phyloP scores from a whole-genome alignment of 2,888 invertebrate genomes.

The Aphidoletes aphidimyza region DNA sequence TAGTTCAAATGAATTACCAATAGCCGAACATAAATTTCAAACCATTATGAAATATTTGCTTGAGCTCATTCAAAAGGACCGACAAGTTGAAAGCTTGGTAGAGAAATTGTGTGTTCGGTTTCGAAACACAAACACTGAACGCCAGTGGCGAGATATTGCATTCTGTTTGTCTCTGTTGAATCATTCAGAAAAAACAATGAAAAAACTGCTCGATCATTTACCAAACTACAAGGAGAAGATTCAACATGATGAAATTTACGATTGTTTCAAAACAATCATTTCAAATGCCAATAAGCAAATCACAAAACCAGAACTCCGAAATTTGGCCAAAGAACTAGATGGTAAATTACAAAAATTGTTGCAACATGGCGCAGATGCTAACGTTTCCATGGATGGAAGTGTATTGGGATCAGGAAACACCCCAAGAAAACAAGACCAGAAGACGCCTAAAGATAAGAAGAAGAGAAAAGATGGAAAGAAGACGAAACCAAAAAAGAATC shows the following conservation, averaged over 20 bases:
- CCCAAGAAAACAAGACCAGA: neutral
- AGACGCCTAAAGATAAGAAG: neutral
- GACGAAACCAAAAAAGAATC: too few species aligned
- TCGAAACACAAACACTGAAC: conserved; percentile 76
- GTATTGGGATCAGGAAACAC: neutral
- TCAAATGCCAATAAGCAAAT: conserved; percentile 72
- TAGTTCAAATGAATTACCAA: conserved; percentile 77
- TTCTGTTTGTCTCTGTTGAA: conserved; percentile 86
- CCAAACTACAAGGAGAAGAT: conserved; percentile 80
- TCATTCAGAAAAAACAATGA: conserved; percentile 79
- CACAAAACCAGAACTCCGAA: conserved; percentile 76
- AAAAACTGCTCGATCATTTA: conserved; percentile 82
- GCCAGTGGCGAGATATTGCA: conserved; percentile 87
- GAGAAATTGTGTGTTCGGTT: conserved; percentile 91
- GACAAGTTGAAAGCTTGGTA: conserved; percentile 88
- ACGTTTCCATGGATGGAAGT: neutral
- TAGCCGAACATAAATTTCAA: conserved; percentile 79
- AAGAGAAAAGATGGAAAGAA: too few species aligned
- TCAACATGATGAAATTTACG: conserved; percentile 77
- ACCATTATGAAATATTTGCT: conserved; percentile 78
- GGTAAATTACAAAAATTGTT: conserved; percentile 73
- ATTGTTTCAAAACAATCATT: conserved; percentile 76
- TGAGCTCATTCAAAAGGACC: conserved; percentile 84
- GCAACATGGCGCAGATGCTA: neutral
- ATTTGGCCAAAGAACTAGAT: conserved; percentile 74